phyloP scores from a whole-genome alignment of 2,797 vertebrate species.

The Phylloscopus collybita region DNA sequence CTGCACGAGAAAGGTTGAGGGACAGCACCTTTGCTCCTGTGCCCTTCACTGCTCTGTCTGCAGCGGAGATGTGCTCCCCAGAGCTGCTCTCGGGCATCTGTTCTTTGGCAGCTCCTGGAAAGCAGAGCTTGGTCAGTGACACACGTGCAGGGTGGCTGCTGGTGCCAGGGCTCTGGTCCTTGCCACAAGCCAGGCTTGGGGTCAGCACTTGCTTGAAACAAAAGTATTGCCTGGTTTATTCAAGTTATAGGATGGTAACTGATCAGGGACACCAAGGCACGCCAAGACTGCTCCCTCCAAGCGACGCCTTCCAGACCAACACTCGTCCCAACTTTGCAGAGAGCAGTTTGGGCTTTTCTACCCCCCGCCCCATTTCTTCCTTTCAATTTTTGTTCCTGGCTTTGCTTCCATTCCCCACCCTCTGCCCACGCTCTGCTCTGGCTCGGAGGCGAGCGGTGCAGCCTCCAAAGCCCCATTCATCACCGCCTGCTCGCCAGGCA shows the following conservation, averaged over 20 bases:
- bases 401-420: not conserved
- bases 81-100: not conserved
- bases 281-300: not conserved
- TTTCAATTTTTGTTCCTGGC: not conserved
- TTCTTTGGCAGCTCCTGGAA: not conserved
- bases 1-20: not conserved
- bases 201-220: not conserved
- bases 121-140: not conserved
- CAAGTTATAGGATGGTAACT: not conserved
- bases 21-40: not conserved
- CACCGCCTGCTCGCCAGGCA: slow-evolving; percentile 7
- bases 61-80: not conserved
- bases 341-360: not conserved
- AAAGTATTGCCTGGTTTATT: not conserved
- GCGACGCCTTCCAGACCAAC: not conserved
- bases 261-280: fast-evolving
- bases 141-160: fast-evolving
- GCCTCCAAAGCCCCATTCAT: slow-evolving; percentile 48
- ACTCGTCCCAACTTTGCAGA: not conserved
- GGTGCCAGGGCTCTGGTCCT: not conserved
- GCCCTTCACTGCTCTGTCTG: fast-evolving
- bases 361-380: fast-evolving
- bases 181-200: not conserved
- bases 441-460: not conserved
- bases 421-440: not conserved